These are phyloP conservation scores for Lepus oiostolus DNA, from an alignment of 2,797 vertebrate species.

Conservation along the genomic window DNA sequence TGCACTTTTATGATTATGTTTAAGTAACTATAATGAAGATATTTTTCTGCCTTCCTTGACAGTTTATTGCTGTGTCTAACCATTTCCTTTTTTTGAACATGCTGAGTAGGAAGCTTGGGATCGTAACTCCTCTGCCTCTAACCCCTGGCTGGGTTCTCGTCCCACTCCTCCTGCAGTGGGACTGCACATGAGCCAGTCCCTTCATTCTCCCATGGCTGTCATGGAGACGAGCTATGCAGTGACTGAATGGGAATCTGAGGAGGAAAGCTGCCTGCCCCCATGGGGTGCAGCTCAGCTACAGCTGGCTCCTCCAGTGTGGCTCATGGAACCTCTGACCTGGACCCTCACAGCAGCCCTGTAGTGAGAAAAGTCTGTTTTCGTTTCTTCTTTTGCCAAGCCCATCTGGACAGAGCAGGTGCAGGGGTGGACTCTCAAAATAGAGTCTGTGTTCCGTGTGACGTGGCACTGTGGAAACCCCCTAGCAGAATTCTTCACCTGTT, in stretches of 20 bases:
- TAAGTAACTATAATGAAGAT: background rate
- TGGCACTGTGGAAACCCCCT: conserved; percentile 73
- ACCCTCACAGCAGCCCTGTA: background rate
- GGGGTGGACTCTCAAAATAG: conserved; percentile 75
- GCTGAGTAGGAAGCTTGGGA: background rate
- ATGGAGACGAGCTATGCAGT: background rate
- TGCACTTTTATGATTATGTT: background rate
- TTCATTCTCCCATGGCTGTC: background rate
- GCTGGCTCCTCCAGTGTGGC: background rate
- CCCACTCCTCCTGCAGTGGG: background rate
- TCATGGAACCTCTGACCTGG: background rate
- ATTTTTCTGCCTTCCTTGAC: background rate
- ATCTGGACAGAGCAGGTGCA: conserved; percentile 80
- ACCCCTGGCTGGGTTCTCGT: background rate
- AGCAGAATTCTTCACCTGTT: background rate
- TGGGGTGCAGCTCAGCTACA: background rate
- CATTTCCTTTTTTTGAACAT: background rate
- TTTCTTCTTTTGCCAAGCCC: conserved; percentile 77
- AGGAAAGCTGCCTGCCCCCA: background rate
- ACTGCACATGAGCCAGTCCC: background rate
- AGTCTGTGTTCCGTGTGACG: conserved; percentile 55
- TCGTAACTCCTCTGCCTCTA: background rate
- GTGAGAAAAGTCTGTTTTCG: conserved; percentile 71
- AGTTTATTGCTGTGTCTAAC: background rate
- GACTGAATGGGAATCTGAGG: background rate